Evolutionary conservation across 64 coral and sea anemone genomes (phyloP), one percentile per base, ranked within the genome.

Genomic region (Orbicella faveolata): DNA sequence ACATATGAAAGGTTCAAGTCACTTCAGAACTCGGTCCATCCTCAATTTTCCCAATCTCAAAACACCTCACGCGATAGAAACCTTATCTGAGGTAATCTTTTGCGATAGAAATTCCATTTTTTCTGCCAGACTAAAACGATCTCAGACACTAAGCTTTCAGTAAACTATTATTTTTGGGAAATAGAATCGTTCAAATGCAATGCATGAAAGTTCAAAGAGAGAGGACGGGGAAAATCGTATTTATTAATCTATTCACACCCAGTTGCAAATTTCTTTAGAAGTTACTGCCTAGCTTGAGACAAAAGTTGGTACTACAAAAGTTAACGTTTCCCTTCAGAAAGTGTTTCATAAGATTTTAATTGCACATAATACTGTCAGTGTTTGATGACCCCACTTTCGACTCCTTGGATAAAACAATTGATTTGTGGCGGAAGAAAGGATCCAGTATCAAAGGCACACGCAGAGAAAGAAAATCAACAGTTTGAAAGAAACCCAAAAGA

Each of bases 401-500:
- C 63, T 25, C 36, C 63, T 30, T 66, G 66, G 41, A 9, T 78
- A 52, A 78, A 78, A 70, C 20, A 73, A 85, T 52, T 51, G 9
- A 34, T 52, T 85, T 52, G 10, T 23, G 7, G 52, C 23, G 30
- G 82, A 52, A 72, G 64, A 52, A 30, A 85, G 13, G 44, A 41
- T 19, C 21, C 68, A 13, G 23, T 85, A 33, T 85, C 63, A 85
- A 85, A 85, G 82, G 65, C 65, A 85, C 82, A 85, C 52, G 65
- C 39, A 41, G 37, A 73, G 36, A 85, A 52, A 66, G 61, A 36
- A 85, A 85, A 70, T 83, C 62, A 85, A 52, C 64, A 53, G 61
- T 44, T 85, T n/a, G 51, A 85, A 85, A 18, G 62, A 85, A 85
- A 68, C 10, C 41, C 11, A 85, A 85, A 73, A 85, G 64, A 85